phyloP scores from a whole-genome alignment of 2,888 invertebrate species.

The Psylliodes chrysocephalus region DNA sequence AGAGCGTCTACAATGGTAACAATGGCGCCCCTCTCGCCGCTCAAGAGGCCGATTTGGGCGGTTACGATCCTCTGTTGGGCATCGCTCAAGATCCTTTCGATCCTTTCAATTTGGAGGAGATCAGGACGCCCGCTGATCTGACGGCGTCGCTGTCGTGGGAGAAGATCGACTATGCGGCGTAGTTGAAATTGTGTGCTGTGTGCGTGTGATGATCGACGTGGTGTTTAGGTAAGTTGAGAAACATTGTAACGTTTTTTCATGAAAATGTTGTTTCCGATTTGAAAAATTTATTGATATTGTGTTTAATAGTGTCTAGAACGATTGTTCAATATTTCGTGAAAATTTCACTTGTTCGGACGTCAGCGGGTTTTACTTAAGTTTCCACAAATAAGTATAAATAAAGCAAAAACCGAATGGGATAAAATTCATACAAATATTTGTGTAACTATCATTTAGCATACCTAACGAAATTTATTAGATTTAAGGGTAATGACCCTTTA shows the following conservation, averaged over 20 bases:
- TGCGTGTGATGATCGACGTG: constrained; percentile 41
- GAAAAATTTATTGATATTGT: too few relatives aligned
- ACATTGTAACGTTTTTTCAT: too few relatives aligned
- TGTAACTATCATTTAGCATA: too few relatives aligned
- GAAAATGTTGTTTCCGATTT: too few relatives aligned
- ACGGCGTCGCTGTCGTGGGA: constrained; percentile 79
- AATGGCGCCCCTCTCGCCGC: constrained; percentile 53
- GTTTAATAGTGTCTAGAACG: too few relatives aligned
- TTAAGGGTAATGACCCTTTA: not conserved
- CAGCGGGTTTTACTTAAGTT: too few relatives aligned
- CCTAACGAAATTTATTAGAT: too few relatives aligned
- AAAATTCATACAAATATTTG: too few relatives aligned
- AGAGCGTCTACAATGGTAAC: constrained; percentile 39
- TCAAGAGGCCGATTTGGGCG: constrained; percentile 62
- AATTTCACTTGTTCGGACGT: too few relatives aligned
- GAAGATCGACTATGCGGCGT: constrained; percentile 78
- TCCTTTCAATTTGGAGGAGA: constrained; percentile 74
- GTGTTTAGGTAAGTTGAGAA: constrained; percentile 21
- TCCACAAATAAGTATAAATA: too few relatives aligned
- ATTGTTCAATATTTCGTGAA: too few relatives aligned
- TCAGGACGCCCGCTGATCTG: constrained; percentile 67
- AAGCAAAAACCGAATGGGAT: too few relatives aligned
- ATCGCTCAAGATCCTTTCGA: constrained; percentile 76
- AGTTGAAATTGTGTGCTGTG: constrained; percentile 52
- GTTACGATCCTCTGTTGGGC: constrained; percentile 79